Conservation (phyloP, 2,888 invertebrate species). For the Kuschelorhynchus macadamiae region DNA sequence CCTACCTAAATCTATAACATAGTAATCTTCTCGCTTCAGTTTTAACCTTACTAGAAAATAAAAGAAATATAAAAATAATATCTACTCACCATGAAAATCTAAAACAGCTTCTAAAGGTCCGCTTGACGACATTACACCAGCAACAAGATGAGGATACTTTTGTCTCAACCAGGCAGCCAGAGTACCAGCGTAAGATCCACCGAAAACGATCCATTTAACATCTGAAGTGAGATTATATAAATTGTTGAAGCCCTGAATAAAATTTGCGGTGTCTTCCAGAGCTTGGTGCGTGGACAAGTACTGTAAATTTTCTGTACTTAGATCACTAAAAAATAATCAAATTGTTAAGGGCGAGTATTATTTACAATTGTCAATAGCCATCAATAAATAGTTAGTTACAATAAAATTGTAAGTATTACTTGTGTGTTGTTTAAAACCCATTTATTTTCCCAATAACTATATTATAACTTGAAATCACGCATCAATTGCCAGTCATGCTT, state of each 20-base stretch:
- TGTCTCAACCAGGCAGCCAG: conserved; percentile 91
- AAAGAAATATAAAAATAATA: too few relatives aligned
- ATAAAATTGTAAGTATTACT: too few relatives aligned
- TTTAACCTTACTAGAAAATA: too few relatives aligned
- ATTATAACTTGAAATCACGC: too few relatives aligned
- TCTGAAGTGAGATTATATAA: conserved; percentile 73
- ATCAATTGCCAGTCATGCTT: too few relatives aligned
- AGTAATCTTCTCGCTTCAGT: too few relatives aligned
- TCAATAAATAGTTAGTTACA: too few relatives aligned
- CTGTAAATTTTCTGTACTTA: conserved; percentile 83
- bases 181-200: conserved; percentile 95
- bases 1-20: too few relatives aligned
- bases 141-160: conserved; percentile 90
- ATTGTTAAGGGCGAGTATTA: too few relatives aligned
- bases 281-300: conserved; percentile 87
- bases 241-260: conserved; percentile 81
- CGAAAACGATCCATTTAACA: conserved; percentile 91
- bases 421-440: too few relatives aligned
- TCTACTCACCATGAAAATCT: conserved; percentile 83
- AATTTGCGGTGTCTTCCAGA: conserved; percentile 87
- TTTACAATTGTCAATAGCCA: too few relatives aligned
- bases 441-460: too few relatives aligned
- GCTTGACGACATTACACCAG: conserved; percentile 90
- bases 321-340: conserved; percentile 75
- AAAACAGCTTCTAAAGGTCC: conserved; percentile 89